A percentile compares a stretch with the other conserved stretches of the same genome.
phyloP scores from a whole-genome alignment of 2,113 vertebrate species.

The Ammodytes marinus region DNA sequence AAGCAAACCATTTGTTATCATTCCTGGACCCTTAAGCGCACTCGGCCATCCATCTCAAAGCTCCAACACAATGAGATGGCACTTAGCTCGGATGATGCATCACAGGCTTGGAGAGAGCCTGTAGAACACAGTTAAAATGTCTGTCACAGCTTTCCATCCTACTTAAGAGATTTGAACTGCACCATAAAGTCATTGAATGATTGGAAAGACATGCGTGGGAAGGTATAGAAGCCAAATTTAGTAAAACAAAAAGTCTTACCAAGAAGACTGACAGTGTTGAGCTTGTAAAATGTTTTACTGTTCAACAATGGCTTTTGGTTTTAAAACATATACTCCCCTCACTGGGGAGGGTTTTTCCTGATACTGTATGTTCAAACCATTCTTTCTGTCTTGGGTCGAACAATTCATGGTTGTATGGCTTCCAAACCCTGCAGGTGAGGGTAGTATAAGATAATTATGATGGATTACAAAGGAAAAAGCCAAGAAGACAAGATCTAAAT shows the following conservation, averaged over 20 bases:
- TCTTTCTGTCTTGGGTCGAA: conserved; percentile 13
- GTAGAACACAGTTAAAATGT: conserved; percentile 56
- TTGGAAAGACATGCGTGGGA: conserved; percentile 69
- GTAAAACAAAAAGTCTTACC: conserved; percentile 33
- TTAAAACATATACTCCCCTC: conserved; percentile 46
- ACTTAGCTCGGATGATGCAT: conserved; percentile 57
- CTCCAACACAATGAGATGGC: conserved; percentile 60
- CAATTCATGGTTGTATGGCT: conserved; percentile 14
- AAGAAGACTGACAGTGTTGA: conserved; percentile 60
- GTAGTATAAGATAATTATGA: conserved; percentile 25
- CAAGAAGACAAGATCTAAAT: conserved; percentile 20
- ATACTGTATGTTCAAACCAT: conserved; percentile 3
- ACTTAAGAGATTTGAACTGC: conserved; percentile 57
- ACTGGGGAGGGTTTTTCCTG: conserved; percentile 17
- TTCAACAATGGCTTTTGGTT: conserved; percentile 42
- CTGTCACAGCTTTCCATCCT: conserved; percentile 56
- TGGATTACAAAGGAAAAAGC: conserved; percentile 24
- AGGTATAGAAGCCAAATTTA: conserved; percentile 58
- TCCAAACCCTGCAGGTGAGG: conserved; percentile 38
- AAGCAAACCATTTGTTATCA: conserved; percentile 33
- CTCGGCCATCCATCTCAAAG: conserved; percentile 55
- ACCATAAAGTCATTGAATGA: conserved; percentile 63
- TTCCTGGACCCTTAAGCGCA: conserved; percentile 40
- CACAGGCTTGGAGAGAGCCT: conserved; percentile 37
- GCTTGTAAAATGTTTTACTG: conserved; percentile 53